phyloP scores from a whole-genome alignment of 2,888 invertebrate genomes.

The Gymnoscelis rufifasciata region DNA sequence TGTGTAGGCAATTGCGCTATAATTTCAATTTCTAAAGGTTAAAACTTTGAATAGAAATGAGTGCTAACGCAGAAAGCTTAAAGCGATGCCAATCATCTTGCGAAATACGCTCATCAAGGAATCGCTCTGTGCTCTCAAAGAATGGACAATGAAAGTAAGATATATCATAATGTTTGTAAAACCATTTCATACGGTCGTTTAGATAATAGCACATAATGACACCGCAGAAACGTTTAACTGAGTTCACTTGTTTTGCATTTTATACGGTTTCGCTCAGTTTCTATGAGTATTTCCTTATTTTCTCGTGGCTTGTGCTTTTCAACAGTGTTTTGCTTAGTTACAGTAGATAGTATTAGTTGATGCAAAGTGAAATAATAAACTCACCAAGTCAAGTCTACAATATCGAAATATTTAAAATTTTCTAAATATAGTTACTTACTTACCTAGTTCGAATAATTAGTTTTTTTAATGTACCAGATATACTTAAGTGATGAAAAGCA shows the following conservation, averaged over 20 bases:
- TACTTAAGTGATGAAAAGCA: no score
- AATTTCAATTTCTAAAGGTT: no score
- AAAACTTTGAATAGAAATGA: no score
- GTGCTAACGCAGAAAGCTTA: neutral
- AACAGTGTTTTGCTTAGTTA: no score
- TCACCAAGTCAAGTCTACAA: no score
- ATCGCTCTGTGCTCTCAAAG: conserved; percentile 13
- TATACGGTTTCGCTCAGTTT: conserved; percentile 2
- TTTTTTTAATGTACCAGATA: no score
- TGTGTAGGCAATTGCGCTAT: no score
- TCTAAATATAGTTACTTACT: no score
- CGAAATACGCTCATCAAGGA: conserved; percentile 12
- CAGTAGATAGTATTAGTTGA: no score
- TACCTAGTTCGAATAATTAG: no score
- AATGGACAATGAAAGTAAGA: conserved; percentile 20
- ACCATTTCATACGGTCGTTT: conserved; percentile 3
- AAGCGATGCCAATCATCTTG: neutral
- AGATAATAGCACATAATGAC: conserved; percentile 17
- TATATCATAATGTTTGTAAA: conserved; percentile 5
- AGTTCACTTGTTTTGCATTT: conserved; percentile 5
- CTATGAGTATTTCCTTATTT: neutral
- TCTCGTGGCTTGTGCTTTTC: neutral
- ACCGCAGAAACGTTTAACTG: conserved; percentile 14
- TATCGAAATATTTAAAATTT: no score
- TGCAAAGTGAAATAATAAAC: no score